These are phyloP conservation scores for Dexiosoma caninum DNA, from an alignment of 2,888 invertebrate genomes.

Conservation along the genomic window DNA sequence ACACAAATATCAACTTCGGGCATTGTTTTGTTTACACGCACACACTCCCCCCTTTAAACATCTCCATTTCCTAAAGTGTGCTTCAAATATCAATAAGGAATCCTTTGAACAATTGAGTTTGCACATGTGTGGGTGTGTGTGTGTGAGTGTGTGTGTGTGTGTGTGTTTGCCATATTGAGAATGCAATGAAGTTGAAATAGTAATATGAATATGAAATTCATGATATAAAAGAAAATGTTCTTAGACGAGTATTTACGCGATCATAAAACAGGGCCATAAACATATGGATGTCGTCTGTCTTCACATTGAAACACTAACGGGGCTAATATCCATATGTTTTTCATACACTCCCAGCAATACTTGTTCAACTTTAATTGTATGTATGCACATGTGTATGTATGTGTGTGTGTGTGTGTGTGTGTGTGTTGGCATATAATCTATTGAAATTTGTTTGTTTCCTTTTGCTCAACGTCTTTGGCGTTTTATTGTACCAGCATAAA, in stretches of 20 bases:
- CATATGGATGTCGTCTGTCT: too few relatives aligned
- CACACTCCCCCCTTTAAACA: background rate
- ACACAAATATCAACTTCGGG: background rate
- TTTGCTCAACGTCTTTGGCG: constrained; percentile 10
- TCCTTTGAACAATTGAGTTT: background rate
- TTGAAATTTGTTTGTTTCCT: background rate
- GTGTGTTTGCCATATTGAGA: background rate
- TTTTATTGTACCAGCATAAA: constrained; percentile 32
- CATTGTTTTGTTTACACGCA: background rate
- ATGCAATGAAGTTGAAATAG: constrained; percentile 42
- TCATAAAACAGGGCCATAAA: constrained; percentile 6
- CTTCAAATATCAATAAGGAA: background rate
- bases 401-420: background rate
- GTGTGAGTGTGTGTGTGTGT: background rate
- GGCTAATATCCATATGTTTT: background rate
- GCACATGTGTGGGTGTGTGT: background rate
- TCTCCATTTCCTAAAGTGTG: background rate
- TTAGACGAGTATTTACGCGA: background rate
- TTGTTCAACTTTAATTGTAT: background rate
- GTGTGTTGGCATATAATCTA: background rate
- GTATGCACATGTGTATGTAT: background rate
- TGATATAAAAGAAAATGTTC: background rate
- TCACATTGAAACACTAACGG: background rate
- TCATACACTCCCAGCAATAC: background rate
- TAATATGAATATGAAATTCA: background rate